phyloP scores from a whole-genome alignment of 2,113 vertebrate genomes.

The Corydoras maculifer region DNA sequence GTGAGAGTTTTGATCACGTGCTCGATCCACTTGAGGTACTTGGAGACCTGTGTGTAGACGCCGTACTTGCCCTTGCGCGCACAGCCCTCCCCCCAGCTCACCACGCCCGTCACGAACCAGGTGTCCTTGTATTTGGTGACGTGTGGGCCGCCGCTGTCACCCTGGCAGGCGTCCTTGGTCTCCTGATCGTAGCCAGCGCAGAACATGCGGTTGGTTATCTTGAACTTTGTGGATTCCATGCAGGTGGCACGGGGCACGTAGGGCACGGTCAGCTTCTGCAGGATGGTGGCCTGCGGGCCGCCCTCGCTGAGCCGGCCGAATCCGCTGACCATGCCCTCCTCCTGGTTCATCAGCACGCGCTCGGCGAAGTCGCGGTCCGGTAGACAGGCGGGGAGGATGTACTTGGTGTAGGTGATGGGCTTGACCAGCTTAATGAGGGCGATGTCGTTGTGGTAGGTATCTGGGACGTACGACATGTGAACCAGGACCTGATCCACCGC shows the following conservation, averaged over 20 bases:
- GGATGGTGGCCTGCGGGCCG: constrained; percentile 56
- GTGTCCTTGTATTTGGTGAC: constrained; percentile 76
- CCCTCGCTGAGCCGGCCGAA: constrained; percentile 75
- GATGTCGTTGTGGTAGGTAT: constrained; percentile 81
- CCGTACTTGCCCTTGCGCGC: constrained; percentile 82
- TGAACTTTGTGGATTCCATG: constrained; percentile 72
- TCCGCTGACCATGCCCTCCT: constrained; percentile 72
- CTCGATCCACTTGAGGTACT: constrained; percentile 75
- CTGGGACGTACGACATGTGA: constrained; percentile 59
- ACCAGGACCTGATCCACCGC: constrained; percentile 61
- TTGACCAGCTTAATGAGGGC: constrained; percentile 75
- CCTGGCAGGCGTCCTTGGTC: constrained; percentile 82
- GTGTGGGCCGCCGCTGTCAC: constrained; percentile 90
- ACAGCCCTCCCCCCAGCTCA: constrained; percentile 96
- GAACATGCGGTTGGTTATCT: constrained; percentile 81
- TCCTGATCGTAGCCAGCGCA: constrained; percentile 79
- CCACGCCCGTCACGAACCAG: constrained; percentile 82
- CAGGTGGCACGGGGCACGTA: constrained; percentile 75
- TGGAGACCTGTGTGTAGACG: constrained; percentile 85
- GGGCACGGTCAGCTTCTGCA: constrained; percentile 77
- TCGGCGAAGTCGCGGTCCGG: constrained; percentile 80
- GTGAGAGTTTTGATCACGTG: constrained; percentile 43
- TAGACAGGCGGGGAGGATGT: constrained; percentile 78
- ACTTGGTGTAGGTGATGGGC: constrained; percentile 70
- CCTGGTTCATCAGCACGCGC: constrained; percentile 75